These are phyloP conservation scores for Notocelia uddmanniana DNA, from an alignment of 2,888 invertebrate species.

Conservation along the genomic window DNA sequence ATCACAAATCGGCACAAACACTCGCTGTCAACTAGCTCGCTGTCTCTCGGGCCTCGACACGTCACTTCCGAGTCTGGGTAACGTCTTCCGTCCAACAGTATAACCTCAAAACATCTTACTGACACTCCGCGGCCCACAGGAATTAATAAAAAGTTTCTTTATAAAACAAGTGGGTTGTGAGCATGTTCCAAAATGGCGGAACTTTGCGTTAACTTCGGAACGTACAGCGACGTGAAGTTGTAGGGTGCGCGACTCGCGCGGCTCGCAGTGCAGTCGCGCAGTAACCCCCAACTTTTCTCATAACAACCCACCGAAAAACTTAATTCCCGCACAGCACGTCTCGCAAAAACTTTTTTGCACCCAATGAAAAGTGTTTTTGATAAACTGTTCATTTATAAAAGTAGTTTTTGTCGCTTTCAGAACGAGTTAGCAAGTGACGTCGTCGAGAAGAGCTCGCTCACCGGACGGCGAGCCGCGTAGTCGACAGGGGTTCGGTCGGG, in stretches of 20 bases:
- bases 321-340: constrained; percentile 60
- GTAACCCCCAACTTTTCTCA: constrained; percentile 79
- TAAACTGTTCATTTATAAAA: constrained; percentile 55
- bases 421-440: constrained; percentile 66
- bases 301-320: constrained; percentile 73
- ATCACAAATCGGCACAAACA: constrained; percentile 74
- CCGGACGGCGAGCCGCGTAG: constrained; percentile 77
- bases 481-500: constrained; percentile 82
- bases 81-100: constrained; percentile 76
- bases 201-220: constrained; percentile 86
- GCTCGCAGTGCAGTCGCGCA: constrained; percentile 72
- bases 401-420: constrained; percentile 63
- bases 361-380: constrained; percentile 62
- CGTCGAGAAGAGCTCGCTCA: constrained; percentile 64
- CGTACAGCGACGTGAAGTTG: constrained; percentile 85
- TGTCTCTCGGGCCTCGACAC: constrained; percentile 65
- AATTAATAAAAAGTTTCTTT: constrained; percentile 87
- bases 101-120: constrained; percentile 86
- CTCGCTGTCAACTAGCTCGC: constrained; percentile 59
- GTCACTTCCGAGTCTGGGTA: constrained; percentile 69
- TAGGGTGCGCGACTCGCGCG: constrained; percentile 79
- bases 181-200: constrained; percentile 87
- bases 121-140: constrained; percentile 86
- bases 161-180: constrained; percentile 87
- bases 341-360: constrained; percentile 59